Evolutionary conservation across 2,888 invertebrate genomes (phyloP).

Genomic region (Falcaria lacertinaria): DNA sequence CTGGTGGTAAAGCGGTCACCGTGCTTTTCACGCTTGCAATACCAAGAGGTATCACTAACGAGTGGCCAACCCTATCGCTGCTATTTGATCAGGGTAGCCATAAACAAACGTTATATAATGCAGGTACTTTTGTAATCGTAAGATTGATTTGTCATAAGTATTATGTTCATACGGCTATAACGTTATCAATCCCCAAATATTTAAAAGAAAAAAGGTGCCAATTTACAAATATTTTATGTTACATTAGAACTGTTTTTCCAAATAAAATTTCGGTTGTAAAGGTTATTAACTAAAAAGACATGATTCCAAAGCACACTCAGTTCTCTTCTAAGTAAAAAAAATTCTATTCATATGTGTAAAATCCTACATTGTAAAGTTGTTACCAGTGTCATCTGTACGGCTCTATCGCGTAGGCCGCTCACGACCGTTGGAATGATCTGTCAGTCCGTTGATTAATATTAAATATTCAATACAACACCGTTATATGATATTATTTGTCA

Average conservation of each 20-base stretch:
- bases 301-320: not conserved
- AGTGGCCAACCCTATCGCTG: no score
- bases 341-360: slow-evolving; percentile 1
- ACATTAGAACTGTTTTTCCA: not conserved
- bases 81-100: no score
- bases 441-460: slow-evolving; percentile 16
- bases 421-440: slow-evolving; percentile 20
- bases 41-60: no score
- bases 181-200: no score
- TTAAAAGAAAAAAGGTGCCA: no score
- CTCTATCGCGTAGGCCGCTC: slow-evolving; percentile 9
- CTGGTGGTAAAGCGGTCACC: no score
- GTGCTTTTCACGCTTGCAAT: no score
- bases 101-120: no score
- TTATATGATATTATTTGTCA: slow-evolving; percentile 19
- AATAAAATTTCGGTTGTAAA: not conserved
- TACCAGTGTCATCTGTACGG: not conserved
- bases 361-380: slow-evolving; percentile 7
- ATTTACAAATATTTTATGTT: no score
- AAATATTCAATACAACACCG: slow-evolving; percentile 4
- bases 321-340: not conserved
- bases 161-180: no score
- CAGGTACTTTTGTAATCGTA: no score
- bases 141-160: no score
- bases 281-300: not conserved